Conservation (phyloP, 2,113 vertebrate genomes). For the Choloepus hoffmanni region DNA sequence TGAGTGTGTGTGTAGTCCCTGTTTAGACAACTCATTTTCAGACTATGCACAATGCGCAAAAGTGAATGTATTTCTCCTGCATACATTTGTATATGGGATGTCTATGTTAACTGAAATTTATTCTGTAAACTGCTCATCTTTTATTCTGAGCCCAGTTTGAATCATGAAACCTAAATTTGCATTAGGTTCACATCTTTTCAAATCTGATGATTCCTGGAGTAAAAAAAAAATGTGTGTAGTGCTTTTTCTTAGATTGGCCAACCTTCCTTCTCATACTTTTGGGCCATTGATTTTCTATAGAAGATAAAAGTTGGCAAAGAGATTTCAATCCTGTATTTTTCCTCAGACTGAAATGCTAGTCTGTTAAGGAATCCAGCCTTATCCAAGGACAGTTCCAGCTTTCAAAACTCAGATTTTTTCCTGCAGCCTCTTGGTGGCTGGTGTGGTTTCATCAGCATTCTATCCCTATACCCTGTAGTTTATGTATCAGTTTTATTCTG, state of each 20-base stretch:
- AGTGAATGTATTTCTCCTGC: background rate
- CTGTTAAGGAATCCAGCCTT: background rate
- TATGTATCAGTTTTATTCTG: background rate
- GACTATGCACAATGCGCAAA: background rate
- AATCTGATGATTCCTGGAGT: background rate
- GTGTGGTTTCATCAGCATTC: background rate
- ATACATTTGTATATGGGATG: background rate
- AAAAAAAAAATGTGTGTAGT: background rate
- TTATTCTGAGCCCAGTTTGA: background rate
- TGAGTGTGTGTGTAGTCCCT: background rate
- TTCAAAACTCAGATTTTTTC: constrained; percentile 23
- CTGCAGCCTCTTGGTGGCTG: background rate
- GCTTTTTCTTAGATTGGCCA: constrained; percentile 36
- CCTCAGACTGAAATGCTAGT: background rate
- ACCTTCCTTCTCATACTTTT: background rate
- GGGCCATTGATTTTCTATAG: background rate
- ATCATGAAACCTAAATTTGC: constrained; percentile 16
- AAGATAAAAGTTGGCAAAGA: constrained; percentile 48
- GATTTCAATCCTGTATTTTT: constrained; percentile 23
- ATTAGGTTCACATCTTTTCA: constrained; percentile 6
- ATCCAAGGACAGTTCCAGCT: background rate
- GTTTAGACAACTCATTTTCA: background rate
- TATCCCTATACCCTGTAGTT: background rate
- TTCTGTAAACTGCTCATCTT: background rate
- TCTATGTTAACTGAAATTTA: background rate